Percentiles rank a stretch among this genome's conserved stretches.
Conservation (phyloP, 1,140 invertebrate genomes). For the Micrasema longulum region DNA sequence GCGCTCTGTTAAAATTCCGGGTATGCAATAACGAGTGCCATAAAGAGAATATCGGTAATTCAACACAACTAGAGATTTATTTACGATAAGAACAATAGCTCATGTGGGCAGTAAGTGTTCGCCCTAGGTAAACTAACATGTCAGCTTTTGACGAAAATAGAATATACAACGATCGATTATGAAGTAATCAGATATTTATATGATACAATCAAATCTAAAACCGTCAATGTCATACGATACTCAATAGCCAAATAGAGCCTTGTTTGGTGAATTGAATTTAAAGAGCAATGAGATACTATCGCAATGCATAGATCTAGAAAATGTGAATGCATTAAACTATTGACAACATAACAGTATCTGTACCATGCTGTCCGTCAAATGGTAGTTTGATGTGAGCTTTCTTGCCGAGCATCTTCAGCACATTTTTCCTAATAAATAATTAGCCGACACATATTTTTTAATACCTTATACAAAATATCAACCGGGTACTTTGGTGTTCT, state of each 20-base stretch:
- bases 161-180: slow-evolving; percentile 24
- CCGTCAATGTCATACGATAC: slow-evolving; percentile 25
- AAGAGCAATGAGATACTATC: slow-evolving; percentile 15
- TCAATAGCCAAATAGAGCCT: slow-evolving; percentile 4
- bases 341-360: neutral
- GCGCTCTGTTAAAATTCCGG: neutral
- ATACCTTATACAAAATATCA: no score
- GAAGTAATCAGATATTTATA: slow-evolving; percentile 19
- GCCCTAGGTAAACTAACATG: slow-evolving; percentile 5
- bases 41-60: slow-evolving; percentile 23
- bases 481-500: no score
- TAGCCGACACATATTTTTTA: no score
- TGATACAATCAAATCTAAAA: slow-evolving; percentile 24
- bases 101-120: slow-evolving; percentile 13
- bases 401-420: no score
- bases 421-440: no score
- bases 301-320: slow-evolving; percentile 19
- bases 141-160: slow-evolving; percentile 16
- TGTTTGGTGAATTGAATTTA: slow-evolving; percentile 10
- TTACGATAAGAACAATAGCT: slow-evolving; percentile 2
- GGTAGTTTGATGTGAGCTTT: no score
- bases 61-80: slow-evolving; percentile 8
- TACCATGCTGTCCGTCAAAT: no score
- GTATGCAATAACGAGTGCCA: slow-evolving; percentile 17
- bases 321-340: slow-evolving; percentile 17